A percentile compares a stretch with the other conserved stretches of the same genome.
These are phyloP conservation scores for Scaptomyza polygonia DNA, from an alignment of 2,888 invertebrate genomes.

Conservation along the genomic window DNA sequence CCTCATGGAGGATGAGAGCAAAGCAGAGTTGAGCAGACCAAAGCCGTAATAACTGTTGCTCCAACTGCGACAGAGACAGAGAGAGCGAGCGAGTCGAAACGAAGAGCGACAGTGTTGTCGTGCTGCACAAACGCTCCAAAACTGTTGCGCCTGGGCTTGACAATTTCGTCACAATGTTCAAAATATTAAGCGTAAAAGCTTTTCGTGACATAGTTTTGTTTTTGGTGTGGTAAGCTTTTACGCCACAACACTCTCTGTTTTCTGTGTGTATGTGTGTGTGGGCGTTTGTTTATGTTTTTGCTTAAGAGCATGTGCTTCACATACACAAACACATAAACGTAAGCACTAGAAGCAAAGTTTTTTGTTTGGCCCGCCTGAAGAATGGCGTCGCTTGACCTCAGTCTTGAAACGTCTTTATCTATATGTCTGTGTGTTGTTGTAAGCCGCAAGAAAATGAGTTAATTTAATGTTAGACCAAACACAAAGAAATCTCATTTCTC, in stretches of 20 bases:
- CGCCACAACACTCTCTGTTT: conserved; percentile 34
- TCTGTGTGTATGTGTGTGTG: conserved; percentile 39
- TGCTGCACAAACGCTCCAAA: conserved; percentile 52
- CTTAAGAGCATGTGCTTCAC: conserved; percentile 66
- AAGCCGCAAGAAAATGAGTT: conserved; percentile 72
- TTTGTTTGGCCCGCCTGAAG: conserved; percentile 72
- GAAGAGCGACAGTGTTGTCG: conserved; percentile 62
- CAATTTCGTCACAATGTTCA: conserved; percentile 42
- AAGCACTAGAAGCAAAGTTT: conserved; percentile 56
- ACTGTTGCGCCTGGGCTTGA: conserved; percentile 65
- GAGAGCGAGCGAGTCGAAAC: neutral
- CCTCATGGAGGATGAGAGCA: conserved; percentile 48
- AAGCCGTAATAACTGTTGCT: conserved; percentile 67
- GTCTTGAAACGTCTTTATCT: conserved; percentile 46
- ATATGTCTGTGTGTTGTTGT: conserved; percentile 35
- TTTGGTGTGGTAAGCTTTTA: conserved; percentile 60
- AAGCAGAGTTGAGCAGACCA: conserved; percentile 38
- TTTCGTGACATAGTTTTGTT: conserved; percentile 67
- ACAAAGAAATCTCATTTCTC: conserved; percentile 61
- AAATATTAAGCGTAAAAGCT: conserved; percentile 65
- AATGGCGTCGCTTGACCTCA: conserved; percentile 74
- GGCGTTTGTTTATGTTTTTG: conserved; percentile 78
- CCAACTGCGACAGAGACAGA: conserved; percentile 31
- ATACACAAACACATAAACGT: conserved; percentile 5
- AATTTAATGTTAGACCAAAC: conserved; percentile 66